These are phyloP conservation scores for Drosophila equinoxialis DNA, from an alignment of 1,140 invertebrate genomes.

Conservation along the genomic window DNA sequence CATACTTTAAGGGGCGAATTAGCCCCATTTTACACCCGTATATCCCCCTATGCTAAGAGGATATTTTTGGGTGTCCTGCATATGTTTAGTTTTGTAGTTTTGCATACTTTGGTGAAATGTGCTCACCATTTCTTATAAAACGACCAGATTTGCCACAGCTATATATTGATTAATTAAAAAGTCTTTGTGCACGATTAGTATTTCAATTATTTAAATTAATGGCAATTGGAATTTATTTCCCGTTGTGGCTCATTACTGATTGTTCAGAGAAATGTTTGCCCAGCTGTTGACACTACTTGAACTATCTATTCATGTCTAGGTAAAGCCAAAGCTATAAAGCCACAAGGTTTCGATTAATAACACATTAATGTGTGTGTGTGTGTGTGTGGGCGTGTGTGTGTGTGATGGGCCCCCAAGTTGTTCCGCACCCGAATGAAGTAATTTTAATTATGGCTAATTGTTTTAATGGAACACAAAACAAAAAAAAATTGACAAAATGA, in stretches of 20 bases:
- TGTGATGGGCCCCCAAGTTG: constrained; percentile 5
- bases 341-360: constrained; percentile 41
- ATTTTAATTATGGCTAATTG: constrained; percentile 45
- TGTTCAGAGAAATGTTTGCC: neutral
- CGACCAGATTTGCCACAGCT: too few species aligned
- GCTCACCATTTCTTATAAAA: too few species aligned
- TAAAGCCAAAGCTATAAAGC: constrained; percentile 15
- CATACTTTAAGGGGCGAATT: too few species aligned
- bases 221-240: neutral
- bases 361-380: neutral
- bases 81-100: too few species aligned
- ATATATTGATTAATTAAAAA: too few species aligned
- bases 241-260: neutral
- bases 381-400: too few species aligned
- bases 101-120: too few species aligned
- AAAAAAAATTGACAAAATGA: neutral
- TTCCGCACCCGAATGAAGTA: constrained; percentile 5
- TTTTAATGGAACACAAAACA: constrained; percentile 9
- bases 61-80: too few species aligned
- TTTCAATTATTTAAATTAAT: neutral
- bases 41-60: too few species aligned
- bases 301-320: neutral
- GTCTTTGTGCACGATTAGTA: too few species aligned
- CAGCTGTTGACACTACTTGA: constrained; percentile 7
- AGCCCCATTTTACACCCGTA: too few species aligned